Evolutionary conservation across 30 jellyfish, hydroid and myxozoan species (phyloP).

Genomic region (Turritopsis rubra): DNA sequence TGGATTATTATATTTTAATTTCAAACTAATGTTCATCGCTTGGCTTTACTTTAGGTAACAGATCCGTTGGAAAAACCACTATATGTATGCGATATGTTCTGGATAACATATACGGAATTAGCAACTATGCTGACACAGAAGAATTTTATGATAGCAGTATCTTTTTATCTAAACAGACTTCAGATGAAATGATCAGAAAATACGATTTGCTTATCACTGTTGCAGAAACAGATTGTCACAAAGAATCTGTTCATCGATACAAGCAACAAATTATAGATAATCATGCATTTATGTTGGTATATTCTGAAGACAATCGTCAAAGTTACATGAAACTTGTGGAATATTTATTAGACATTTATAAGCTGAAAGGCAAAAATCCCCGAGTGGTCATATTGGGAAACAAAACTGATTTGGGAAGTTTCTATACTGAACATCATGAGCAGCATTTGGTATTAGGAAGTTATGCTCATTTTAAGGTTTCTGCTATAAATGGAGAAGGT

Average conservation of each 20-base stretch:
- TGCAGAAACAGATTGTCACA: not conserved
- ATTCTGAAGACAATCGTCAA: slow-evolving; percentile 14
- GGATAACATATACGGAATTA: not conserved
- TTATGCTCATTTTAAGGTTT: slow-evolving; percentile 12
- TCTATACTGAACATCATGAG: not conserved
- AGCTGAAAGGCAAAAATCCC: not conserved
- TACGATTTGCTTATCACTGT: not conserved
- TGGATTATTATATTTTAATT: too few relatives aligned
- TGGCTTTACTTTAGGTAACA: not conserved
- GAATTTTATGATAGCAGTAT: slow-evolving; percentile 8
- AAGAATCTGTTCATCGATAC: not conserved
- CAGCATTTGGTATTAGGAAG: slow-evolving; percentile 1
- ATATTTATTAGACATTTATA: slow-evolving; percentile 1
- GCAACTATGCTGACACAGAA: not conserved
- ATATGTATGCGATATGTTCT: slow-evolving; percentile 5
- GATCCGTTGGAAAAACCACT: slow-evolving; percentile 11
- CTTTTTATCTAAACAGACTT: not conserved
- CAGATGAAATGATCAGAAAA: not conserved
- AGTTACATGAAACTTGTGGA: slow-evolving; percentile 18
- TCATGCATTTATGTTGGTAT: slow-evolving; percentile 19
- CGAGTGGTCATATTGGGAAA: slow-evolving; percentile 5
- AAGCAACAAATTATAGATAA: not conserved
- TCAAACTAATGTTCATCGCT: too few relatives aligned
- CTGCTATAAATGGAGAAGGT: slow-evolving; percentile 14
- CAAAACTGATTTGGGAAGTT: not conserved